Conservation (phyloP, 2,888 invertebrate species). For the Melolontha melolontha region DNA sequence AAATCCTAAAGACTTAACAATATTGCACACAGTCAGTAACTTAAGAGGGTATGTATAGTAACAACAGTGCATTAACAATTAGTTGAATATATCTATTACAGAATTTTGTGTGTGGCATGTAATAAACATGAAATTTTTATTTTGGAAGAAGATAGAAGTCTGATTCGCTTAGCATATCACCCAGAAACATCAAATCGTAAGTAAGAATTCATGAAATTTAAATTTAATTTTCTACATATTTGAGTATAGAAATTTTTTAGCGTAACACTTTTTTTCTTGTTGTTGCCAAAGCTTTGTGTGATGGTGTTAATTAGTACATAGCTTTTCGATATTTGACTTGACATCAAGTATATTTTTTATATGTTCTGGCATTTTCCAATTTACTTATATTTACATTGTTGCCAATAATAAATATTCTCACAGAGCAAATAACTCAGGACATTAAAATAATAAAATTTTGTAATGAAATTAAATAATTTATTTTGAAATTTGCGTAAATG, state of each 20-base stretch:
- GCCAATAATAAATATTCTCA: too few species aligned
- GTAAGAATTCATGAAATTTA: conserved; percentile 49
- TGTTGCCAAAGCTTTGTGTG: too few species aligned
- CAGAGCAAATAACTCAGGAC: too few species aligned
- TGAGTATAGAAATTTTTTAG: too few species aligned
- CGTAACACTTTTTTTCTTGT: conserved; percentile 6
- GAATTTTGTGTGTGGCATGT: conserved; percentile 72
- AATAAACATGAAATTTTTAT: conserved; percentile 84
- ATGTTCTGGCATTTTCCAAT: neutral
- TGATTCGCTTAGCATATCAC: conserved; percentile 80
- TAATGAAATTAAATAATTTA: too few species aligned
- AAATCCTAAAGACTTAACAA: conserved; percentile 76
- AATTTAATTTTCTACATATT: too few species aligned
- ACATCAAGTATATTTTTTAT: neutral
- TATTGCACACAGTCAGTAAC: conserved; percentile 75
- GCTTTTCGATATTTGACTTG: neutral
- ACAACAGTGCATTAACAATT: neutral
- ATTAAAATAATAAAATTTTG: too few species aligned
- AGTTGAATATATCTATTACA: conserved; percentile 54
- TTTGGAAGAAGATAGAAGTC: conserved; percentile 81
- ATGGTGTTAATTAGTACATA: neutral
- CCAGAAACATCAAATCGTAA: conserved; percentile 72
- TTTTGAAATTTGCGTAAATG: too few species aligned
- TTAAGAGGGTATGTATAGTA: conserved; percentile 67
- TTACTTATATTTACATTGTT: too few species aligned